Conservation (phyloP, 2,113 vertebrate species). For the Nibea albiflora region DNA sequence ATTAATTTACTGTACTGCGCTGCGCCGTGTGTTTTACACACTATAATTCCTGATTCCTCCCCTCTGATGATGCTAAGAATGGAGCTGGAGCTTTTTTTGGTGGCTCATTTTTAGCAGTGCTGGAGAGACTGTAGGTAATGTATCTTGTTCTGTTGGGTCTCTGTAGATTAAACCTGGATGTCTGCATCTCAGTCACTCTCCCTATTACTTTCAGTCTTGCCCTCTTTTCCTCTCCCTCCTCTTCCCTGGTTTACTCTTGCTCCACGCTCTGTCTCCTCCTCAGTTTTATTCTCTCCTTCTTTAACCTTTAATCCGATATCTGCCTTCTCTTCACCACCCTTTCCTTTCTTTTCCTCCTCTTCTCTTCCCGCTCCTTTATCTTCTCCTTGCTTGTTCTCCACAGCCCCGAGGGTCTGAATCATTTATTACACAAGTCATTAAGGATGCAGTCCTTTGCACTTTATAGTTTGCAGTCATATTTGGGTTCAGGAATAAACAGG, state of each 20-base stretch:
- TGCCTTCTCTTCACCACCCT: background rate
- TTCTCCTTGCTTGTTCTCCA: slow-evolving; percentile 36
- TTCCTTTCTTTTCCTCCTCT: background rate
- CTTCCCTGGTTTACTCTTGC: slow-evolving; percentile 33
- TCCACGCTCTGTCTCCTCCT: slow-evolving; percentile 18
- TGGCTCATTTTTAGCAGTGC: slow-evolving; percentile 37
- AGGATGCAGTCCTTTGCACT: slow-evolving; percentile 68
- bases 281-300: background rate
- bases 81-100: slow-evolving; percentile 27
- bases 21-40: slow-evolving; percentile 63
- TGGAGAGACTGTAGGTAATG: slow-evolving; percentile 24
- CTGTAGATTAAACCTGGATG: slow-evolving; percentile 63
- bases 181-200: slow-evolving; percentile 26
- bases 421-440: slow-evolving; percentile 77
- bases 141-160: slow-evolving; percentile 49
- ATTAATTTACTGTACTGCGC: slow-evolving; percentile 67
- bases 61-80: slow-evolving; percentile 29
- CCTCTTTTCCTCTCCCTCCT: slow-evolving; percentile 16
- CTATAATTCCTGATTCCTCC: slow-evolving; percentile 27
- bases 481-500: slow-evolving; percentile 57
- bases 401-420: slow-evolving; percentile 70
- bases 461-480: slow-evolving; percentile 55
- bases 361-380: slow-evolving; percentile 17
- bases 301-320: slow-evolving; percentile 38
- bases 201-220: slow-evolving; percentile 21